A percentile compares a stretch with the other conserved stretches of the same genome.
These are phyloP conservation scores for Halyomorpha halys DNA, from an alignment of 1,140 invertebrate genomes.

Conservation along the genomic window DNA sequence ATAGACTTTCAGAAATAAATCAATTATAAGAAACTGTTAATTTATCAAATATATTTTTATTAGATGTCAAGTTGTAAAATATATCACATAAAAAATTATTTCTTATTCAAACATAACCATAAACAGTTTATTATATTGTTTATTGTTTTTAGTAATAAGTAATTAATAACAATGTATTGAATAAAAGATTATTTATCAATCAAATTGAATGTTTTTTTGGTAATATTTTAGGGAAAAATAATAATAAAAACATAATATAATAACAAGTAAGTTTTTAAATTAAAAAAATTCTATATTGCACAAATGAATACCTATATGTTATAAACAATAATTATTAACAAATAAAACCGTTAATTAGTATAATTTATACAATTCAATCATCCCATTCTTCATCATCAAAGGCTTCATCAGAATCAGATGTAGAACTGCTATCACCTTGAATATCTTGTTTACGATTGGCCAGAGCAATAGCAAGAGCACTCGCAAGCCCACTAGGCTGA, in stretches of 20 bases:
- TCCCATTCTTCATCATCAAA: constrained; percentile 46
- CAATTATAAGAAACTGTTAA: no score
- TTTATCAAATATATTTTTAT: no score
- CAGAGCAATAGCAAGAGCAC: constrained; percentile 64
- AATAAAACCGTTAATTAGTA: background rate
- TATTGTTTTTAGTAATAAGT: no score
- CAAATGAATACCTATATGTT: background rate
- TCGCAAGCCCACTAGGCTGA: constrained; percentile 51
- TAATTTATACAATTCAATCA: background rate
- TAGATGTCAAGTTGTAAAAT: no score
- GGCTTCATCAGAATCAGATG: constrained; percentile 33
- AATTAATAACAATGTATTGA: no score
- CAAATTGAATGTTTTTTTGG: no score
- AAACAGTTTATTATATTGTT: no score
- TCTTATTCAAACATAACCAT: no score
- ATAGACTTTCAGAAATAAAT: no score
- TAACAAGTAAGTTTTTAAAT: background rate
- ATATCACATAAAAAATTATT: no score
- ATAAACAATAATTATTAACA: background rate
- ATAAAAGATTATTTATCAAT: no score
- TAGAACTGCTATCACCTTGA: constrained; percentile 48
- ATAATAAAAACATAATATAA: background rate
- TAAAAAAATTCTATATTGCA: background rate
- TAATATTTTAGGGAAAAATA: no score
- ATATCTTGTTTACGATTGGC: constrained; percentile 57